Evolutionary conservation across 1,140 invertebrate species (phyloP).

Genomic region (Atta cephalotes): DNA sequence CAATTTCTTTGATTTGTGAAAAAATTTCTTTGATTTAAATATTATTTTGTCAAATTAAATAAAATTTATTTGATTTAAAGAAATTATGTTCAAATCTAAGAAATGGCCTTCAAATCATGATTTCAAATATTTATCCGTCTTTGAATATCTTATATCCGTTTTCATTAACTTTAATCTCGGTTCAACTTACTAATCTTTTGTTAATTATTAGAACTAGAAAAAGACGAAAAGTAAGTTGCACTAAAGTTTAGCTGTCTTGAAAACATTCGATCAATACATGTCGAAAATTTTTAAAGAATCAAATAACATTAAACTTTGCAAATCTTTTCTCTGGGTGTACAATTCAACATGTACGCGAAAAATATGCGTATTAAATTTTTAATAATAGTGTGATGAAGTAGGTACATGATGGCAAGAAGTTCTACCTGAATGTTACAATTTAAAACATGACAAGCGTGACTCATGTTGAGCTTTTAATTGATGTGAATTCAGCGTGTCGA

Average conservation of each 20-base stretch:
- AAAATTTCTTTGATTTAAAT: no score
- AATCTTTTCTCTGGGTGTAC: no score
- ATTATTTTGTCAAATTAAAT: no score
- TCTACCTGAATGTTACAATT: conserved; percentile 8
- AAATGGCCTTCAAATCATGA: no score
- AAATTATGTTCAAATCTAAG: no score
- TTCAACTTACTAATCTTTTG: no score
- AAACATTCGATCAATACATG: not conserved
- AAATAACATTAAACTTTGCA: conserved; percentile 4
- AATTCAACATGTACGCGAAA: not conserved
- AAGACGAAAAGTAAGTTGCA: no score
- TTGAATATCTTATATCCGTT: not conserved
- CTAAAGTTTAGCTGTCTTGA: not conserved
- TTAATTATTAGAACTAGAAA: no score
- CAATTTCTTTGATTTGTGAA: no score
- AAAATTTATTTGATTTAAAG: no score
- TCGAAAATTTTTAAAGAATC: not conserved
- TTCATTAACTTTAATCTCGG: no score
- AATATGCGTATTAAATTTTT: not conserved
- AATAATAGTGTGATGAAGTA: not conserved
- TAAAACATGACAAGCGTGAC: not conserved
- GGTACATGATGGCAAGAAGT: not conserved
- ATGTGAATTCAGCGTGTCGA: not conserved
- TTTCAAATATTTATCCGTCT: not conserved
- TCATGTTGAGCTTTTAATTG: conserved; percentile 3